These are phyloP conservation scores for Drosophila watanabei DNA, from an alignment of 1,140 invertebrate species.

Conservation along the genomic window DNA sequence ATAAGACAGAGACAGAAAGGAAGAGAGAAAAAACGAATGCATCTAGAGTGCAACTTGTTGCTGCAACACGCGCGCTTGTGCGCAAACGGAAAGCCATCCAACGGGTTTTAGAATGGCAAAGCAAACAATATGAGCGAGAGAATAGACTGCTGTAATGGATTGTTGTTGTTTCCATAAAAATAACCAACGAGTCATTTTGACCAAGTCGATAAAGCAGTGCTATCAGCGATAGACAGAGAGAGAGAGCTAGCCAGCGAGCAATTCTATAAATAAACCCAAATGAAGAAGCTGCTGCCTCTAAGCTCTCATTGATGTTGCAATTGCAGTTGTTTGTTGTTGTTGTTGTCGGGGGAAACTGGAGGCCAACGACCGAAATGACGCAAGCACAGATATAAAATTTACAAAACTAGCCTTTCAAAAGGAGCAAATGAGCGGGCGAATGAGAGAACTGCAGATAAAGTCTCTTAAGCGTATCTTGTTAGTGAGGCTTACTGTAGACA, in stretches of 20 bases:
- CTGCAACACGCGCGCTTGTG: slow-evolving; percentile 26
- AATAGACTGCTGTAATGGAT: slow-evolving; percentile 28
- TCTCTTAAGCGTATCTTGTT: background rate
- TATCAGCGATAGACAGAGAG: slow-evolving; percentile 4
- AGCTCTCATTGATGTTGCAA: slow-evolving; percentile 22
- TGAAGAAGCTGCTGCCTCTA: slow-evolving; percentile 32
- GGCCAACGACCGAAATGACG: slow-evolving; percentile 67
- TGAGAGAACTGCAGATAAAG: slow-evolving; percentile 13
- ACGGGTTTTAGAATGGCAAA: slow-evolving; percentile 61
- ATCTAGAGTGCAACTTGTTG: slow-evolving; percentile 67
- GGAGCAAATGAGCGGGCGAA: background rate
- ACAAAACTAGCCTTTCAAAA: slow-evolving; percentile 27
- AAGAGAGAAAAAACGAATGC: slow-evolving; percentile 28
- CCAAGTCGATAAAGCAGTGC: slow-evolving; percentile 29
- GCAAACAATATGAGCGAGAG: slow-evolving; percentile 20
- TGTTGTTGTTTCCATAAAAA: slow-evolving; percentile 45
- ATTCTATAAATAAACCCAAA: slow-evolving; percentile 68
- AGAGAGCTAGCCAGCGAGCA: slow-evolving; percentile 10
- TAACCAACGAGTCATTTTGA: slow-evolving; percentile 32
- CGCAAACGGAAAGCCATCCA: slow-evolving; percentile 67
- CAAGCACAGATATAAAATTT: slow-evolving; percentile 57
- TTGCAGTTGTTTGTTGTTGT: slow-evolving; percentile 7
- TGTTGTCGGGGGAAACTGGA: slow-evolving; percentile 20
- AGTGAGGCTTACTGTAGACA: slow-evolving; percentile 29
- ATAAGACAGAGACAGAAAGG: background rate